Evolutionary conservation across 2,888 invertebrate genomes (phyloP).

Genomic region (Leucania comma): DNA sequence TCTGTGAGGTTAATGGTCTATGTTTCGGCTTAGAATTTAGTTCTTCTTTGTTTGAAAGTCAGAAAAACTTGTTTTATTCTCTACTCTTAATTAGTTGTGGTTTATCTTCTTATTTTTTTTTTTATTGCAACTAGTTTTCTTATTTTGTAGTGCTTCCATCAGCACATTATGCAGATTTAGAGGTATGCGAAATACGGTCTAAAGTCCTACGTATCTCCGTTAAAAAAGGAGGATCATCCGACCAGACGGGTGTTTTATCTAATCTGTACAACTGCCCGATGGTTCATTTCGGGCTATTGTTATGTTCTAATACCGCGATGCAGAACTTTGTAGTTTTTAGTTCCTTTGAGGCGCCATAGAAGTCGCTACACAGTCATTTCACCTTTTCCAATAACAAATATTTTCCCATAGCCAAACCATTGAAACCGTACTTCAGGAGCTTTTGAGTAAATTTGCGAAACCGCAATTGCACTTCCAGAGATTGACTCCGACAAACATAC

Average conservation of each 20-base stretch:
- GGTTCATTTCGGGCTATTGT: no score
- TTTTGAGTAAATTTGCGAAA: background rate
- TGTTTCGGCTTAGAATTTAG: background rate
- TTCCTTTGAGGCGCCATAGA: no score
- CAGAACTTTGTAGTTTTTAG: no score
- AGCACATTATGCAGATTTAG: background rate
- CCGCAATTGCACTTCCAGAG: background rate
- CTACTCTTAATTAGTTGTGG: background rate
- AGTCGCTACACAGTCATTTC: no score
- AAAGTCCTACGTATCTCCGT: no score
- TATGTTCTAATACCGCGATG: no score
- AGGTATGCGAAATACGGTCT: no score
- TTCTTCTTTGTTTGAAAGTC: conserved; percentile 13
- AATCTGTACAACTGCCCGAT: no score
- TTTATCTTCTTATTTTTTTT: background rate
- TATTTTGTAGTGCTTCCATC: background rate
- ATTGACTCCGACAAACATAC: background rate
- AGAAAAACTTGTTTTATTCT: background rate
- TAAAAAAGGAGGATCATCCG: no score
- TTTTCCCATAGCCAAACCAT: no score
- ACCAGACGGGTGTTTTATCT: no score
- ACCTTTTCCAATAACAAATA: no score
- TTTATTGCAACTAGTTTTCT: background rate
- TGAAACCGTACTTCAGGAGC: background rate
- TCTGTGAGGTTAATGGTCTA: conserved; percentile 16